Conservation (phyloP, 2,113 vertebrate genomes). For the Micromys minutus region DNA sequence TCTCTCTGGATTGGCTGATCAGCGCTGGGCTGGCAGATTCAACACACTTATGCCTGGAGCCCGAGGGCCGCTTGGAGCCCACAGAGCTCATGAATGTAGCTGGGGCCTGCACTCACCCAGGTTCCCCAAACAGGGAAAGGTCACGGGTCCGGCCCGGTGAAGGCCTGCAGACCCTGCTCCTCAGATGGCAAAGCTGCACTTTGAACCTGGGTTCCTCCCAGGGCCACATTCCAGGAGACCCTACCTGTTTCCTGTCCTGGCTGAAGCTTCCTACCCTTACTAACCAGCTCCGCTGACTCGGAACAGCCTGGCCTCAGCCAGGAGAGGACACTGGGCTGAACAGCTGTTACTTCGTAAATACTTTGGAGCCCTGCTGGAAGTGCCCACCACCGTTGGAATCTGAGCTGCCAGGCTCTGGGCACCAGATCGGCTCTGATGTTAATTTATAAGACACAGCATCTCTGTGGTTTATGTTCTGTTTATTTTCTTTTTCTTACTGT, state of each 20-base stretch:
- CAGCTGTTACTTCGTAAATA: not conserved
- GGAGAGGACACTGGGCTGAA: not conserved
- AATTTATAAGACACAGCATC: conserved; percentile 84
- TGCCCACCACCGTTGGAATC: not conserved
- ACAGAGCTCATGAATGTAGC: not conserved
- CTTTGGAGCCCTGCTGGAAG: not conserved
- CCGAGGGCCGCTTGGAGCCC: not conserved
- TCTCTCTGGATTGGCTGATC: fast-evolving
- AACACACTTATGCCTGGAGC: not conserved
- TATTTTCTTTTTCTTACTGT: conserved; percentile 11
- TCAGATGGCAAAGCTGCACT: conserved; percentile 80
- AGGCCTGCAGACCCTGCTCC: conserved; percentile 30
- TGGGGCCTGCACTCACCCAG: not conserved
- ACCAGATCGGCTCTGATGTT: conserved; percentile 75
- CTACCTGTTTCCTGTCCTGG: conserved; percentile 66
- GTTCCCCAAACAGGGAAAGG: not conserved
- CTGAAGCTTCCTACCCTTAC: conserved; percentile 80
- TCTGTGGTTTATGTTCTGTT: conserved; percentile 61
- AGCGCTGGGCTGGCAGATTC: fast-evolving
- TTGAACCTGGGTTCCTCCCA: conserved; percentile 73
- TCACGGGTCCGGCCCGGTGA: fast-evolving
- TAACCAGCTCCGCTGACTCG: conserved; percentile 75
- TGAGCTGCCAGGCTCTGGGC: conserved; percentile 13
- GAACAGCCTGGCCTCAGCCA: conserved; percentile 72
- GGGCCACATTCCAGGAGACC: conserved; percentile 81